These are phyloP conservation scores for Temnopleurus reevesii DNA, from an alignment of 53 echinoderm and acorn worm genomes.

Conservation along the genomic window DNA sequence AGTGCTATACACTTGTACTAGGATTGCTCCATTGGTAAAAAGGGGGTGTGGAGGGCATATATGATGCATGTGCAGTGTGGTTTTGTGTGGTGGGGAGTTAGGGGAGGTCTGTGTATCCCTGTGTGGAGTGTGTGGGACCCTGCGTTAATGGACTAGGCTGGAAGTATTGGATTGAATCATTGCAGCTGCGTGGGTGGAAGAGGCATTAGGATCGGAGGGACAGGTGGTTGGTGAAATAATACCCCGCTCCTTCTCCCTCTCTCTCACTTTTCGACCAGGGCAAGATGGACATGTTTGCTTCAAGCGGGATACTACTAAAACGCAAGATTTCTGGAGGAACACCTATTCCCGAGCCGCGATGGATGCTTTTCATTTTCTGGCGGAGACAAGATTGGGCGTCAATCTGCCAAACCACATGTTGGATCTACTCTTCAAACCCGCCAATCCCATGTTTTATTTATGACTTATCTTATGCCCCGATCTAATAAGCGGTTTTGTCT, in stretches of 20 bases:
- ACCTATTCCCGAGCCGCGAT: neutral
- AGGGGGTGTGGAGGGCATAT: slow-evolving; percentile 3
- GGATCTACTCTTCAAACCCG: slow-evolving; percentile 15
- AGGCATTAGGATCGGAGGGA: slow-evolving; percentile 9
- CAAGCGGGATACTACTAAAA: slow-evolving; percentile 10
- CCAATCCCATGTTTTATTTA: slow-evolving; percentile 31
- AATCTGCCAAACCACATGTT: slow-evolving; percentile 43
- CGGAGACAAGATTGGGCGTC: neutral
- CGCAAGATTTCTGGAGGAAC: slow-evolving; percentile 17
- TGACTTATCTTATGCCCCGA: slow-evolving; percentile 25
- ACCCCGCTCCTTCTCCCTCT: neutral
- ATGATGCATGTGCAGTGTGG: neutral
- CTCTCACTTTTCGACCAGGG: neutral
- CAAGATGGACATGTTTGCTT: slow-evolving; percentile 1
- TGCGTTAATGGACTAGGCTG: slow-evolving; percentile 30
- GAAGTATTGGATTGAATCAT: slow-evolving; percentile 57
- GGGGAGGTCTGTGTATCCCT: neutral
- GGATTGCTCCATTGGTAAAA: slow-evolving; percentile 42
- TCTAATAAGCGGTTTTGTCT: slow-evolving; percentile 29
- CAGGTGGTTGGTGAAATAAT: neutral
- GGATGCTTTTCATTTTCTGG: slow-evolving; percentile 18
- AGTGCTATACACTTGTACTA: slow-evolving; percentile 20
- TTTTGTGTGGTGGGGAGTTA: neutral
- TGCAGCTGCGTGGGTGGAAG: neutral
- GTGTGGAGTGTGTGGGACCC: slow-evolving; percentile 27